Evolutionary conservation across 2,888 invertebrate genomes (phyloP).

Genomic region (Marasmarcha lunaedactyla): DNA sequence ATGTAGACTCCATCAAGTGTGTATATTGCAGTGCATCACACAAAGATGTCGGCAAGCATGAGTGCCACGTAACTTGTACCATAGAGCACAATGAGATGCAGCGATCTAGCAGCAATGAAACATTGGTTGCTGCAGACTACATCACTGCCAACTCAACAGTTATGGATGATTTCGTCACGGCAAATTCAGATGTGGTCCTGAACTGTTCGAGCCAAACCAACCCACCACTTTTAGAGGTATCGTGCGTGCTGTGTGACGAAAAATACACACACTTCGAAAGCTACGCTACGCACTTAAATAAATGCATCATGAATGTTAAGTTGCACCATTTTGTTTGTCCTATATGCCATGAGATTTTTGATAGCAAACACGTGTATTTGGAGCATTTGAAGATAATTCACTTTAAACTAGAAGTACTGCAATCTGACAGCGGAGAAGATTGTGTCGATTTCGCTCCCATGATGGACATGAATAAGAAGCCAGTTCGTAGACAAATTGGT

Average conservation of each 20-base stretch:
- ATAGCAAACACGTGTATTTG: slow-evolving; percentile 42
- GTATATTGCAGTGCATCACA: slow-evolving; percentile 53
- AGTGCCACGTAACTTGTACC: slow-evolving; percentile 50
- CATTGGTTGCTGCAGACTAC: slow-evolving; percentile 47
- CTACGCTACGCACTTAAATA: slow-evolving; percentile 51
- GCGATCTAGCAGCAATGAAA: slow-evolving; percentile 51
- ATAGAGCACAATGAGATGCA: slow-evolving; percentile 50
- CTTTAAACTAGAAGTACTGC: slow-evolving; percentile 25
- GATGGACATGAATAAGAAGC: slow-evolving; percentile 41
- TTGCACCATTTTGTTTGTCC: slow-evolving; percentile 58
- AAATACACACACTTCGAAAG: slow-evolving; percentile 46
- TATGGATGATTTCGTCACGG: slow-evolving; percentile 21
- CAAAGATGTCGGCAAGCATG: slow-evolving; percentile 43
- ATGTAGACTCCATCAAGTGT: slow-evolving; percentile 58
- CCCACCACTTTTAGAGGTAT: slow-evolving; percentile 33
- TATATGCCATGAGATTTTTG: slow-evolving; percentile 55
- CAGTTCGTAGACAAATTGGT: slow-evolving; percentile 57
- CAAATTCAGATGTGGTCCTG: not conserved
- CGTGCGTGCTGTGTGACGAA: slow-evolving; percentile 56
- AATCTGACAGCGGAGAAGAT: slow-evolving; percentile 34
- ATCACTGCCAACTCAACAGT: slow-evolving; percentile 19
- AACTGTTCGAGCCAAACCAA: slow-evolving; percentile 6
- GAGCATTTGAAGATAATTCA: slow-evolving; percentile 46
- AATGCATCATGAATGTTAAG: slow-evolving; percentile 58
- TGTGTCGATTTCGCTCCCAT: slow-evolving; percentile 54